Conservation (phyloP, 1,140 invertebrate genomes). For the Neotoxoptera formosana region DNA sequence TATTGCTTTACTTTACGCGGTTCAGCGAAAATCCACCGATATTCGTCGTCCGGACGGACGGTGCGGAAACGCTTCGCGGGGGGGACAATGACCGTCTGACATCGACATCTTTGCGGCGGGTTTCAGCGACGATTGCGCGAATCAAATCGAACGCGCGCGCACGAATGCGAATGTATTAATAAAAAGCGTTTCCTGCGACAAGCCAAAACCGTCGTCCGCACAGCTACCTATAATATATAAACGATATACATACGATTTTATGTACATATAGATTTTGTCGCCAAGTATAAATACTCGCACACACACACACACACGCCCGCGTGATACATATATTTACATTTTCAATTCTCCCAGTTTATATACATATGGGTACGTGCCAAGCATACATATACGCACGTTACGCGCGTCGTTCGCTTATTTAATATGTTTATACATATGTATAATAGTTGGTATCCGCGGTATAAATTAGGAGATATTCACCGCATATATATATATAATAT, state of each 20-base stretch:
- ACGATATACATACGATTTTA: neutral
- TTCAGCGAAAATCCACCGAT: conserved; percentile 13
- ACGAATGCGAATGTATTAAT: conserved; percentile 21
- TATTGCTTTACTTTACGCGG: neutral
- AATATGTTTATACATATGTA: neutral
- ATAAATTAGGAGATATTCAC: too few species aligned
- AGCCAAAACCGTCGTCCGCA: neutral
- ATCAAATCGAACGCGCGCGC: neutral
- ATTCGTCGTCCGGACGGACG: neutral
- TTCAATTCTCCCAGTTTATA: neutral
- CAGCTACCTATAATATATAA: neutral
- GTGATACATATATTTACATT: neutral
- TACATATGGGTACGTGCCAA: neutral
- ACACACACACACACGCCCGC: too few species aligned
- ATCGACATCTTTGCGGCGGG: conserved; percentile 33
- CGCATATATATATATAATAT: too few species aligned
- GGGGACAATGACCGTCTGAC: conserved; percentile 36
- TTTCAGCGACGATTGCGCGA: neutral
- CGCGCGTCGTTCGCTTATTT: neutral
- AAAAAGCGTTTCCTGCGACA: neutral
- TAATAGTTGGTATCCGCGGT: neutral
- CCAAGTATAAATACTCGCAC: neutral
- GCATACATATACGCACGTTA: too few species aligned
- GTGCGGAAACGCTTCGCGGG: neutral
- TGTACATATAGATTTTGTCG: neutral